phyloP scores from a whole-genome alignment of 2,888 invertebrate genomes.

The Megaustenia siamemsis region DNA sequence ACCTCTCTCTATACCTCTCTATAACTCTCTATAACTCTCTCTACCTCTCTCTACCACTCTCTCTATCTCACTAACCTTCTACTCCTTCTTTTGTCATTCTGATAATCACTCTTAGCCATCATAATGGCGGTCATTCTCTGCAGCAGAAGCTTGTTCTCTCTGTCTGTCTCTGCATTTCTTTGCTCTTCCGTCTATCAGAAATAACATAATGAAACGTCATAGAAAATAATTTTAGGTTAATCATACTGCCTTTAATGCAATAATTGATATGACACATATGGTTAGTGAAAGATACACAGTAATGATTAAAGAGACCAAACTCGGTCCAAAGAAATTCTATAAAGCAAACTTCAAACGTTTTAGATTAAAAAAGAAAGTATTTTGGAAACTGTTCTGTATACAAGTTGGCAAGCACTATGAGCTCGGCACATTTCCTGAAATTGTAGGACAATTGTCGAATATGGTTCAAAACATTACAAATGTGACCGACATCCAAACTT shows the following conservation, averaged over 20 bases:
- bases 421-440: no score
- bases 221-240: not conserved
- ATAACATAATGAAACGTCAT: not conserved
- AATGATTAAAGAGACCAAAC: not conserved
- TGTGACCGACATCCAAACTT: no score
- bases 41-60: not conserved
- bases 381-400: no score
- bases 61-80: slow-evolving; percentile 31
- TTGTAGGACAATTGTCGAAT: no score
- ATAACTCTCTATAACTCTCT: not conserved
- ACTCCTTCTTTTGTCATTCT: slow-evolving; percentile 12
- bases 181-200: slow-evolving; percentile 72
- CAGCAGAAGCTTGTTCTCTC: slow-evolving; percentile 75
- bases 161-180: slow-evolving; percentile 72
- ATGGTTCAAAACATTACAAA: no score
- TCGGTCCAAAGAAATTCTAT: no score
- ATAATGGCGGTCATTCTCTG: slow-evolving; percentile 75
- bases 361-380: no score
- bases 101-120: slow-evolving; percentile 44
- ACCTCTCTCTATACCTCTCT: not conserved
- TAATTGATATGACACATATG: not conserved
- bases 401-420: no score
- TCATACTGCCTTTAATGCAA: not conserved
- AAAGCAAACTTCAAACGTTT: no score
- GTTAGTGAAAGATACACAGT: not conserved